Percentiles rank a stretch among this genome's conserved stretches.
These are phyloP conservation scores for Sylvia atricapilla DNA, from an alignment of 2,113 vertebrate genomes.

Conservation along the genomic window DNA sequence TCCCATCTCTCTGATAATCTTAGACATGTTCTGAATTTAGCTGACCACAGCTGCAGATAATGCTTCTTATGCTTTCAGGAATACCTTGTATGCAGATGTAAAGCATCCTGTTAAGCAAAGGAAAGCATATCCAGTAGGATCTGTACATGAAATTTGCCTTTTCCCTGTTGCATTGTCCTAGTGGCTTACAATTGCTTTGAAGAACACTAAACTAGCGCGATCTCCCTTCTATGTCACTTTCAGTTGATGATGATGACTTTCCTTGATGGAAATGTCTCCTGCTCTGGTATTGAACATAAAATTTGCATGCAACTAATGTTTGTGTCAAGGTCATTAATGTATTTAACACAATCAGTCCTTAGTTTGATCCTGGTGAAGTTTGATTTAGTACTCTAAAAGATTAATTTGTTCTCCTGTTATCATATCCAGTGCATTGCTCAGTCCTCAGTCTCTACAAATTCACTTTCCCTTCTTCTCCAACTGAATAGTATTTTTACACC, in stretches of 20 bases:
- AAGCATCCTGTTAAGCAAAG: not conserved
- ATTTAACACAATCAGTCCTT: not conserved
- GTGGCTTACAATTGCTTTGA: not conserved
- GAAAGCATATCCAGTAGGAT: not conserved
- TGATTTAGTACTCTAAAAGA: not conserved
- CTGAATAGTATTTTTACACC: not conserved
- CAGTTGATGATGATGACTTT: rapidly evolving
- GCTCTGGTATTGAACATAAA: not conserved
- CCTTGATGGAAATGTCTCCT: not conserved
- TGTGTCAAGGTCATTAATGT: not conserved
- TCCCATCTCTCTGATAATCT: not conserved
- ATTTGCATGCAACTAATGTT: not conserved
- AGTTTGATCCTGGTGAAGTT: not conserved
- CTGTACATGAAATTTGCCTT: not conserved
- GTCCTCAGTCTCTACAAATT: not conserved
- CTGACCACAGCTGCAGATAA: not conserved
- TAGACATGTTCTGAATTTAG: not conserved
- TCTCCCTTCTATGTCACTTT: not conserved
- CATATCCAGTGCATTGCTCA: not conserved
- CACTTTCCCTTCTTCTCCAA: not conserved
- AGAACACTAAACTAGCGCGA: not conserved
- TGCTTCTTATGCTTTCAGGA: not conserved
- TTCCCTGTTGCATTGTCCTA: not conserved
- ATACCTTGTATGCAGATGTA: not conserved
- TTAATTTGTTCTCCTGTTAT: not conserved